Evolutionary conservation across 2,888 invertebrate species (phyloP), one percentile per base, ranked within the genome.

Genomic region (Teinopalpus imperialis): DNA sequence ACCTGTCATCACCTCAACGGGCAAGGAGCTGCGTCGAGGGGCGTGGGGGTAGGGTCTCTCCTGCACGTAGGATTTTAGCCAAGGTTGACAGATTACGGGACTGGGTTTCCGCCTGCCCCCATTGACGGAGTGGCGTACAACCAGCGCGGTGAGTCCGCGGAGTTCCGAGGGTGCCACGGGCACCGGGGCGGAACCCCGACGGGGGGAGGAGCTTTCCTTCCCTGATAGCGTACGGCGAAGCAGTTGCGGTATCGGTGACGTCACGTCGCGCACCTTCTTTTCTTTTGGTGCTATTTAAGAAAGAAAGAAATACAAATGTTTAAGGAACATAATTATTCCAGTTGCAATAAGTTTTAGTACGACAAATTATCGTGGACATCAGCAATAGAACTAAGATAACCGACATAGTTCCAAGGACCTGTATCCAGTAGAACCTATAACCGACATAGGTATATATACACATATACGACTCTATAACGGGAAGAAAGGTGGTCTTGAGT

Each of bases 1-100:
- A 79, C 79, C 77, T 75, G 79, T 72, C 63, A 81, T 80, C 74
- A 85, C 86, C 81, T 87, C 85, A 63, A 72, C 78, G 51, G 86
- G 86, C 41, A 86, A 72, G n/a, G 85, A 82, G 53, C 81, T 72
- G 9, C 85, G 62, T 24, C 85, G 78, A 0, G 73, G 75, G 14
- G 65, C 51, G 1, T 64, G 58, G 1, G 51, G 62, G 18, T 56
- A 51, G 0, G 62, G 43, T 8, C 57, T 53, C 43, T 73, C 78
- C 6, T 71, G 74, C 2, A 61, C 57, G 18, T 49, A 58, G 55
- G 59, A 62, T 0, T 65, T 56, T 8, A 79, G 57, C 77, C 77
- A 81, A 27, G 77, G 79, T 16, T 76, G 78, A 62, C 75, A 80
- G 2, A 68, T 51, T 8, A 58, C 48, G 1, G 73, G 64, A 49